Evolutionary conservation across 2,888 invertebrate genomes (phyloP).

Genomic region (Synergus gifuensis): DNA sequence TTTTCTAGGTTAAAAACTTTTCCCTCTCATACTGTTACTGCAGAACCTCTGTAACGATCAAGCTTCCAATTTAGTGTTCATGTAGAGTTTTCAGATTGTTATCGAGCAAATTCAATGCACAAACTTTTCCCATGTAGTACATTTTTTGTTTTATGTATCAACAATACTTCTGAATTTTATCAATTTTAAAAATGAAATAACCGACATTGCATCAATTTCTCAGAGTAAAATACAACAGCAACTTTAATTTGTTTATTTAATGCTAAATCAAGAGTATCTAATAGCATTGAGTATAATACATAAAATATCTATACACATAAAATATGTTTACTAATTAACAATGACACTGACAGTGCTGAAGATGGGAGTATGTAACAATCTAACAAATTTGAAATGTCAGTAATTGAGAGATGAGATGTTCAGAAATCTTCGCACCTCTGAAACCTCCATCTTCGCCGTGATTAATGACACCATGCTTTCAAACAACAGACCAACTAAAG

Average conservation of each 20-base stretch:
- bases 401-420: constrained; percentile 17
- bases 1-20: neutral
- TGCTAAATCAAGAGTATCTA: neutral
- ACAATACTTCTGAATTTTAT: neutral
- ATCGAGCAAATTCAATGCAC: neutral
- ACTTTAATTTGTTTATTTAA: neutral
- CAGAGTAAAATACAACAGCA: neutral
- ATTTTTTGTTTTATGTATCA: neutral
- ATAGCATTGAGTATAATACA: neutral
- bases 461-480: constrained; percentile 19
- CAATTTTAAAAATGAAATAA: neutral
- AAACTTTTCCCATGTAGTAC: neutral
- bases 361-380: neutral
- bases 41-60: neutral
- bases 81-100: constrained; percentile 15
- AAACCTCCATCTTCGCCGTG: neutral
- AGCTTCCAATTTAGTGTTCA: constrained; percentile 15
- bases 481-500: constrained; percentile 25
- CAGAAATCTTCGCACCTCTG: constrained; percentile 24
- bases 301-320: neutral
- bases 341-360: neutral
- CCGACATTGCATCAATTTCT: neutral
- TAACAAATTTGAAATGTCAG: neutral
- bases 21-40: neutral
- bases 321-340: neutral